Base-by-base conservation (phyloP, 2,113 vertebrate species). In the Platysternon megacephalum region DNA sequence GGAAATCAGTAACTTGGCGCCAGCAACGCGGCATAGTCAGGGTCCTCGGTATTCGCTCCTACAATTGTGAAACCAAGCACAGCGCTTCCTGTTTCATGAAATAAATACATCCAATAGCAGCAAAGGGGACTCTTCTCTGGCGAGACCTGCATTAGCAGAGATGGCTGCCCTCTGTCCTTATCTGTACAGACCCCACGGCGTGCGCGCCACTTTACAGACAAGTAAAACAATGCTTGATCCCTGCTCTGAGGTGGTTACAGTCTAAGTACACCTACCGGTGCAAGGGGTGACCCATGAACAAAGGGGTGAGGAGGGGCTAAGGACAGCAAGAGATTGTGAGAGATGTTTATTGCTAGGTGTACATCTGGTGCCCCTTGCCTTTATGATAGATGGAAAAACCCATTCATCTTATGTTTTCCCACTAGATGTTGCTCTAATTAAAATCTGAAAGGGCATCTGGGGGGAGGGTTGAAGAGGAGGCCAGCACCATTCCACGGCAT, bases 151-250 rank as follows among this genome's bases (percentile, higher is more conserved):
- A 0, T 92, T 90, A 97, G 95, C 89, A 92, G 96, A 89, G 93
- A 92, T 86, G 87, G 82, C 26, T 88, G 79, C 90, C 95, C 81
- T 91, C 93, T 92, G 94, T 94, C n/a, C 17, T 22, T 72, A 11
- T 97, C 96, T 92, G 94, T 90, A 85, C 3, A 0, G 93, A 96
- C 95, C 92, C 97, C 96, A 13, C 6, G 29, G 58, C 14, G 6
- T 14, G 58, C 29, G 14, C 13, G 14, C 32, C 58, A 17, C 58
- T 61, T 16, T 61, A 61, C 58, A 61, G 29, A 61, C 97, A 97
- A 86, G 97, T 97, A 96, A 97, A 97, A 93, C 94, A 95, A 92
- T 89, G 93, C 93, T 95, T 95, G 95, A 95, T 97, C 89, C 81
- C 14, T 95, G 88, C 85, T 94, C 88, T 56, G 85, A 95, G 92